Evolutionary conservation across 1,140 invertebrate genomes (phyloP).

Genomic region (Oreohelix idahoensis): DNA sequence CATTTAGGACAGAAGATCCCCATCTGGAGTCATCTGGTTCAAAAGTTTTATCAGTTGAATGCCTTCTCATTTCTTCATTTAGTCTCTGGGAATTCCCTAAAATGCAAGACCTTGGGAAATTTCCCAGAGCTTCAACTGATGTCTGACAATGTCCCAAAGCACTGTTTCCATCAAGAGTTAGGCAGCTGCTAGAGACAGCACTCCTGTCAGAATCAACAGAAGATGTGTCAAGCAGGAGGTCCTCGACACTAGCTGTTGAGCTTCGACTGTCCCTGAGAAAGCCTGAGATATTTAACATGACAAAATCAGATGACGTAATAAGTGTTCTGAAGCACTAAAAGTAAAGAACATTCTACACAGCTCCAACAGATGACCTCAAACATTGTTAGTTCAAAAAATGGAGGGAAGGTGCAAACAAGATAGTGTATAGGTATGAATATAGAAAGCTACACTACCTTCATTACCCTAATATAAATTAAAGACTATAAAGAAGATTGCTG

Average conservation of each 20-base stretch:
- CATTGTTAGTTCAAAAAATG: no score
- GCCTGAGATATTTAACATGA: not conserved
- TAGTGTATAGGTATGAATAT: no score
- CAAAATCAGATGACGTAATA: not conserved
- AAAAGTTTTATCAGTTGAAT: not conserved
- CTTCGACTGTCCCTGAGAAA: conserved; percentile 53
- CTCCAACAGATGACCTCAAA: no score
- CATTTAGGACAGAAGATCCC: conserved; percentile 45
- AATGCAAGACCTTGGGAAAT: not conserved
- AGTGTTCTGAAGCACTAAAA: no score
- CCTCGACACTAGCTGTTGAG: conserved; percentile 68
- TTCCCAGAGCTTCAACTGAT: not conserved
- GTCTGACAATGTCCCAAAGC: not conserved
- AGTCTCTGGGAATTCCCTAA: not conserved
- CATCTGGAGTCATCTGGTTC: conserved; percentile 28
- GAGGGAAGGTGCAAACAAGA: no score
- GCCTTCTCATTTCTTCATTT: not conserved
- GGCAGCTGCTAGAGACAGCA: conserved; percentile 51
- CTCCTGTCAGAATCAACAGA: not conserved
- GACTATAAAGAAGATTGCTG: no score
- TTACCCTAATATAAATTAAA: no score
- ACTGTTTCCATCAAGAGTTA: conserved; percentile 40
- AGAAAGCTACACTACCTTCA: no score
- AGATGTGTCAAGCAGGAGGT: conserved; percentile 46
- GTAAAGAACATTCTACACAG: no score